Base-by-base conservation (phyloP, 2,888 invertebrate species). In the Andrena camellia region DNA sequence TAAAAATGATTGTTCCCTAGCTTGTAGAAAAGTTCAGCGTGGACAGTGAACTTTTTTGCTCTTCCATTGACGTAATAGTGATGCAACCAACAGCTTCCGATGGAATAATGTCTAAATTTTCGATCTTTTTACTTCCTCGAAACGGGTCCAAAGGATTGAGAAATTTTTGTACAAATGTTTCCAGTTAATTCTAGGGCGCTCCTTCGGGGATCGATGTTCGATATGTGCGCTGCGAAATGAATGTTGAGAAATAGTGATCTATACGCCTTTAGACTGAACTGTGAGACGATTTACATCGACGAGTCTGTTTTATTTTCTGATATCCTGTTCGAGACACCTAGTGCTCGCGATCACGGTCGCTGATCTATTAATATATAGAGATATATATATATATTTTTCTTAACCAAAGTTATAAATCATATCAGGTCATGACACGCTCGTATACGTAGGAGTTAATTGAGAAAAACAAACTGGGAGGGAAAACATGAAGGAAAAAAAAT, bases 351-450 rank as follows among this genome's bases (percentile, higher is more conserved):
- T 26, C 64, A 48, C 13, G 71, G 72, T 63, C 50, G 64, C 78
- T 42, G 35, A 73, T 68, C 64, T 60, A 64, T 69, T 70, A 31
- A 82, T 67, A 33, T 52, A 75, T n/a, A 68, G n/a, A 57, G 48
- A 60, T 62, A 75, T 35, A 84, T 33, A 67, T 77, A 83, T 83
- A 82, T 86, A 86, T 90, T 87, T 90, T 91, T 91, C 87, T 84
- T 86, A 91, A 91, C 90, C 90, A 91, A 91, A 90, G 91, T 88
- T 86, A 76, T 86, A 86, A 72, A 73, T 86, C 80, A 74, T 84
- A 80, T 84, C 78, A 72, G 60, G 80, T 85, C 78, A 78, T 74
- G 74, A 74, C 54, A 76, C 64, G 74, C 66, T 78, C 70, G 75
- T 78, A 78, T 78, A 76, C 57, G 60, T 76, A 59, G 29, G 50